These are phyloP conservation scores for Eupithecia subfuscata DNA, from an alignment of 2,888 invertebrate genomes.

Conservation along the genomic window DNA sequence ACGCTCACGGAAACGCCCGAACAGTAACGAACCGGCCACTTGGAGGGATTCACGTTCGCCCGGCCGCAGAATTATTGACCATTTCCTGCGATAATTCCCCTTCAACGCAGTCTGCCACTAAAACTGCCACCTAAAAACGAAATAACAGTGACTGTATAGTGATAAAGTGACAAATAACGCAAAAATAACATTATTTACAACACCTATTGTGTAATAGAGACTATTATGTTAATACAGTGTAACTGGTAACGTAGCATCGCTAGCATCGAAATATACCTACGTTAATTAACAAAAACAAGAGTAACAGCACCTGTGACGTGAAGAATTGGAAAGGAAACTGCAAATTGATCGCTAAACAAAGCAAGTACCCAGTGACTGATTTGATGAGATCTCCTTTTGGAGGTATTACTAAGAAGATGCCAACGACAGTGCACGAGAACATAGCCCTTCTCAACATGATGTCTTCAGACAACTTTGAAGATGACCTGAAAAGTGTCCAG, in stretches of 20 bases:
- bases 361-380: conserved; percentile 22
- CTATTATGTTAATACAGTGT: conserved; percentile 59
- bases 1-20: conserved; percentile 67
- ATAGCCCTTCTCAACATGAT: conserved; percentile 86
- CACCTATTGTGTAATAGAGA: conserved; percentile 56
- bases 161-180: conserved; percentile 62
- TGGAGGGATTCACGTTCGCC: conserved; percentile 66
- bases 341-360: conserved; percentile 40
- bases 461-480: conserved; percentile 93
- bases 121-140: conserved; percentile 59
- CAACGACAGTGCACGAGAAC: conserved; percentile 75
- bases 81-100: conserved; percentile 70
- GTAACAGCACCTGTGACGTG: conserved; percentile 32
- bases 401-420: conserved; percentile 64
- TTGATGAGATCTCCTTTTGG: conserved; percentile 53
- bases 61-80: conserved; percentile 74
- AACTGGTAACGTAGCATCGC: conserved; percentile 45
- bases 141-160: conserved; percentile 58
- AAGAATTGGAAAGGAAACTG: conserved; percentile 38
- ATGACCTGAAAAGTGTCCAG: conserved; percentile 95
- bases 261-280: conserved; percentile 57
- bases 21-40: conserved; percentile 72
- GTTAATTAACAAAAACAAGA: conserved; percentile 62
- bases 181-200: conserved; percentile 49
- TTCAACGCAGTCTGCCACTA: conserved; percentile 58